phyloP scores from a whole-genome alignment of 2,888 invertebrate genomes.

The Cosmorhoe ocellata region DNA sequence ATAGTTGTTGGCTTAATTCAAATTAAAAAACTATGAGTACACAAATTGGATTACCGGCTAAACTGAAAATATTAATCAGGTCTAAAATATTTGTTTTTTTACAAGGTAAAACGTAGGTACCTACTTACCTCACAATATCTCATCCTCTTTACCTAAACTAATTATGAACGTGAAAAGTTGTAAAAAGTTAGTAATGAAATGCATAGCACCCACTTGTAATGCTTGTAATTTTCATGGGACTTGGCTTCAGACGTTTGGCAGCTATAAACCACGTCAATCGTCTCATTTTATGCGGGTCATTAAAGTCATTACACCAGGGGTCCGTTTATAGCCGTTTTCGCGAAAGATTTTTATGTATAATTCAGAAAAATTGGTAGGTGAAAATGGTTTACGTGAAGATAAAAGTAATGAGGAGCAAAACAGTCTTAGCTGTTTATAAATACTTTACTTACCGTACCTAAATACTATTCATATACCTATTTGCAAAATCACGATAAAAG shows the following conservation, averaged over 20 bases:
- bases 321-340: constrained; percentile 34
- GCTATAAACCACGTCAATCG: constrained; percentile 36
- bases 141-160: too few species aligned
- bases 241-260: constrained; percentile 27
- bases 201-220: constrained; percentile 16
- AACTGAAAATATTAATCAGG: too few species aligned
- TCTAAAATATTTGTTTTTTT: too few species aligned
- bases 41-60: too few species aligned
- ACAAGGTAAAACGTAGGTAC: too few species aligned
- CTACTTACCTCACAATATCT: too few species aligned
- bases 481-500: too few species aligned
- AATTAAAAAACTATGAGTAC: too few species aligned
- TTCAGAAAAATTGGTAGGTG: constrained; percentile 26
- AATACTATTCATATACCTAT: too few species aligned
- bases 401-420: constrained; percentile 19
- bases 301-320: constrained; percentile 37
- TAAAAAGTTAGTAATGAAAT: constrained; percentile 24
- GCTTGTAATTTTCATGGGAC: constrained; percentile 27
- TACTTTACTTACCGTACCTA: too few species aligned
- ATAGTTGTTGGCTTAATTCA: too few species aligned
- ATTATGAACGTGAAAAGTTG: constrained; percentile 13
- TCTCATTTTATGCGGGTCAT: constrained; percentile 37
- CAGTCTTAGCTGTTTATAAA: not conserved
- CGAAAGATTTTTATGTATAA: constrained; percentile 33
- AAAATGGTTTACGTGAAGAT: constrained; percentile 21